phyloP scores from a whole-genome alignment of 2,113 vertebrate species.

The Bufo bufo region DNA sequence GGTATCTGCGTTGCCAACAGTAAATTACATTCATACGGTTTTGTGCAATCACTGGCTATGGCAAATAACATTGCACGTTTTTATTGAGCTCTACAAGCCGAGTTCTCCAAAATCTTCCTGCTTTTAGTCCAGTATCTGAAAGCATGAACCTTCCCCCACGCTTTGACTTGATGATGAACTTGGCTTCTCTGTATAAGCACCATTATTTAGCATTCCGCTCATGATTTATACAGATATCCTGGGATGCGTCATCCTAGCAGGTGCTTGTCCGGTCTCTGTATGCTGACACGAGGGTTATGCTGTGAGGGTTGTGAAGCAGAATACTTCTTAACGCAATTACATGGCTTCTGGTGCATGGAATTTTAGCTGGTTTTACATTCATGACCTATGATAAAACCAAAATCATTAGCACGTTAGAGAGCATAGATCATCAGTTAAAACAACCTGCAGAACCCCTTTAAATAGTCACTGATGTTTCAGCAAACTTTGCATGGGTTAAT shows the following conservation, averaged over 20 bases:
- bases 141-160: slow-evolving; percentile 5
- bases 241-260: slow-evolving; percentile 34
- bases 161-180: slow-evolving; percentile 45
- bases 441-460: too few relatives aligned
- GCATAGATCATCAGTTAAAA: too few relatives aligned
- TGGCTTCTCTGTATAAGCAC: not conserved
- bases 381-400: not conserved
- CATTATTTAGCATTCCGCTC: slow-evolving; percentile 8
- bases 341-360: not conserved
- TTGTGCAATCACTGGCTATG: slow-evolving; percentile 1
- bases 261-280: slow-evolving; percentile 5
- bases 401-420: not conserved
- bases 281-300: slow-evolving; percentile 18
- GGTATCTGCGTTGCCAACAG: not conserved
- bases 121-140: not conserved
- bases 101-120: not conserved
- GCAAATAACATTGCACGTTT: not conserved
- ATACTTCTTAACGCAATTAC: not conserved
- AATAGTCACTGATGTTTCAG: too few relatives aligned
- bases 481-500: too few relatives aligned
- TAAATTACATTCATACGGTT: slow-evolving; percentile 33
- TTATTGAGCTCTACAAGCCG: not conserved
- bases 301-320: slow-evolving; percentile 16
- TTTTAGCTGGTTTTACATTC: not conserved
- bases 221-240: slow-evolving; percentile 43